Conservation (phyloP, 2,797 vertebrate species). For the Chromobotia macracanthus region DNA sequence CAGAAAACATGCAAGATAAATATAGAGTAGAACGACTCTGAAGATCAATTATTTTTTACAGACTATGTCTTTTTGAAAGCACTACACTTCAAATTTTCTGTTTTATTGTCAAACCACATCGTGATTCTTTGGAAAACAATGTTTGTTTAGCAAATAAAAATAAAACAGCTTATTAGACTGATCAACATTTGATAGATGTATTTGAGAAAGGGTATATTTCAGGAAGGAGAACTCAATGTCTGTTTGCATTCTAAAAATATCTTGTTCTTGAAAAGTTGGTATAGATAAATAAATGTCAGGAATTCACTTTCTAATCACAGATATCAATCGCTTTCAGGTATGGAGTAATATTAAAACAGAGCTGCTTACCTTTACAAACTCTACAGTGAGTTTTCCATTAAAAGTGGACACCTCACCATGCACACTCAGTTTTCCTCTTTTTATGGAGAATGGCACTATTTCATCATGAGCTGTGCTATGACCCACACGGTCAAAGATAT, state of each 20-base stretch:
- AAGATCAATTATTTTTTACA: conserved; percentile 6
- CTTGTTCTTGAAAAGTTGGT: not conserved
- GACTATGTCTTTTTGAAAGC: conserved; percentile 5
- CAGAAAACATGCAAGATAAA: not conserved
- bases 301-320: no score
- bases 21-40: not conserved
- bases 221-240: not conserved
- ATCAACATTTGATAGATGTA: not conserved
- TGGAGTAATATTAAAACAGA: not conserved
- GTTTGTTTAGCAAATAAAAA: not conserved
- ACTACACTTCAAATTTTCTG: not conserved
- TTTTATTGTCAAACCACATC: not conserved
- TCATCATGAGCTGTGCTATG: conserved; percentile 98
- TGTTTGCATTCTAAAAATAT: not conserved
- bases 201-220: not conserved
- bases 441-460: conserved; percentile 91
- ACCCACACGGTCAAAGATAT: conserved; percentile 97
- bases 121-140: not conserved
- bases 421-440: conserved; percentile 93
- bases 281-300: not conserved
- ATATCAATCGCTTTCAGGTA: not conserved
- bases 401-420: conserved; percentile 96
- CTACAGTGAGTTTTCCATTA: conserved; percentile 92
- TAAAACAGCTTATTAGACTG: not conserved
- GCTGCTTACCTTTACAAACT: conserved; percentile 93